These are phyloP conservation scores for Ostrea edulis DNA, from an alignment of 1,140 invertebrate genomes.

Conservation along the genomic window DNA sequence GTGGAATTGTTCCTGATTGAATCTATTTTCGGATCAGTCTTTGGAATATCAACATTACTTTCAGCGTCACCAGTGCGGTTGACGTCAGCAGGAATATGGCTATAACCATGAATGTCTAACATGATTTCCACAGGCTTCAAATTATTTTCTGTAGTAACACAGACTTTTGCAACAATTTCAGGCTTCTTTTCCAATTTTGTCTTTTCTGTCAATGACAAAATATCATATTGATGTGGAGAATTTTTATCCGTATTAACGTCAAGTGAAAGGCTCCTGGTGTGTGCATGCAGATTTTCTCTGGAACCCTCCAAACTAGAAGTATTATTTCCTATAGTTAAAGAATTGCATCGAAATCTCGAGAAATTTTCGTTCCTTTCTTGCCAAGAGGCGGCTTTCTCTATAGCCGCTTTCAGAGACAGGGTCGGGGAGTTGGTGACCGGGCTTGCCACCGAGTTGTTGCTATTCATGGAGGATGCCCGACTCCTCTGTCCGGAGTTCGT, in stretches of 20 bases:
- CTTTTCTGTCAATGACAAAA: conserved; percentile 5
- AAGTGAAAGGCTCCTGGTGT: conserved; percentile 11
- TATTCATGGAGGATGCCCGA: conserved; percentile 11
- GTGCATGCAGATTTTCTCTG: not conserved
- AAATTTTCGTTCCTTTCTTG: conserved; percentile 16
- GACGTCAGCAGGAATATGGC: conserved; percentile 39
- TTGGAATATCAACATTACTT: not conserved
- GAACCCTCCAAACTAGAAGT: not conserved
- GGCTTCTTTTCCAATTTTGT: not conserved
- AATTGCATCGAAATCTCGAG: conserved; percentile 8
- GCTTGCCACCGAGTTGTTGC: not conserved
- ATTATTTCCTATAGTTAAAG: not conserved
- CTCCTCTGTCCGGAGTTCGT: not conserved
- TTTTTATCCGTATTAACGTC: not conserved
- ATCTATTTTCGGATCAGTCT: not conserved
- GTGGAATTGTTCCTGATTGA: not conserved
- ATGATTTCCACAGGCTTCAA: conserved; percentile 21
- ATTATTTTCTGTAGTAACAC: conserved; percentile 4
- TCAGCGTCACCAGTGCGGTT: conserved; percentile 1
- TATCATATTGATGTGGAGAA: conserved; percentile 31
- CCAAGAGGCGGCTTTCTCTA: not conserved
- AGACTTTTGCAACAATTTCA: conserved; percentile 42
- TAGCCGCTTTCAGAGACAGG: not conserved
- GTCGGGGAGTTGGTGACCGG: not conserved
- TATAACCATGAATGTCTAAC: conserved; percentile 44